Conservation (phyloP, 2,888 invertebrate genomes). For the Labia minor region DNA sequence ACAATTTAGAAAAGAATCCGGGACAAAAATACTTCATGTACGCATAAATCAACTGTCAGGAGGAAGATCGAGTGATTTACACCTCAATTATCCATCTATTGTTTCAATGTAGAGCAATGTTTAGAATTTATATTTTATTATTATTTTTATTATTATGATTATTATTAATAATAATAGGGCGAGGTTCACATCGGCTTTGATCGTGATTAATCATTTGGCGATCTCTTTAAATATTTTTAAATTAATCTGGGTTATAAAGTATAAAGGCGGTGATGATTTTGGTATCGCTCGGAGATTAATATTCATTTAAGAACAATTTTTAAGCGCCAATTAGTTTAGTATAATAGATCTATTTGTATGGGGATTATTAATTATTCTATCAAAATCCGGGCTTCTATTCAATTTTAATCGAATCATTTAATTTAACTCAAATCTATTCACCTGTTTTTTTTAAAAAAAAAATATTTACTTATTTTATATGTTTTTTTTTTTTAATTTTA, state of each 20-base stretch:
- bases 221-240: not conserved
- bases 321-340: not conserved
- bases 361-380: not conserved
- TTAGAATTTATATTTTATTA: not conserved
- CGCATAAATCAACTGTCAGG: no score
- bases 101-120: not conserved
- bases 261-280: not conserved
- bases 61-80: no score
- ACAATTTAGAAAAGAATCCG: no score
- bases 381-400: not conserved
- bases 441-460: not conserved
- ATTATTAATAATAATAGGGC: not conserved
- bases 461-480: no score
- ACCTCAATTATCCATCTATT: no score
- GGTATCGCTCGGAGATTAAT: not conserved
- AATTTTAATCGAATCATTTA: not conserved
- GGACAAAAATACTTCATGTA: not conserved
- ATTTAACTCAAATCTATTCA: not conserved
- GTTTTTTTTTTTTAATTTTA: no score
- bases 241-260: not conserved
- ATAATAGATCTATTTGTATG: not conserved
- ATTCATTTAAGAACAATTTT: not conserved
- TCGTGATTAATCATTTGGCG: not conserved
- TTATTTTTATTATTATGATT: no score
- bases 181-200: not conserved